Base-by-base conservation (phyloP, 2,113 vertebrate genomes). In the Zosterops borbonicus region DNA sequence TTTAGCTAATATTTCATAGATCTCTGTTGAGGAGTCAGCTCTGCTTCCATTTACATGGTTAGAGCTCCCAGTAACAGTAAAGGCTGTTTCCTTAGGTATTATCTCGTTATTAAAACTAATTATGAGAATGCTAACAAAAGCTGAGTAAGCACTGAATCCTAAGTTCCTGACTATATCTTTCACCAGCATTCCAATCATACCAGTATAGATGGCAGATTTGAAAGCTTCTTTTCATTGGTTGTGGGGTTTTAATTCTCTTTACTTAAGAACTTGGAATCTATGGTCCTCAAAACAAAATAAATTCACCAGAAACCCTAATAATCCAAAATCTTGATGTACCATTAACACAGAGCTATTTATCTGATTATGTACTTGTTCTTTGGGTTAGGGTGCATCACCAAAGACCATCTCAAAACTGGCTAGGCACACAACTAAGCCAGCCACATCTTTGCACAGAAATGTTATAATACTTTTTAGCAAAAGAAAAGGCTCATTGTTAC, bases 21-120 rank as follows among this genome's bases (percentile, higher is more conserved):
- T 67, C 5, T 64, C 21, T 55, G 9, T 77, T 50, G 52, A 86
- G 33, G 31, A 85, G 8, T 4, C 33, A 83, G 33, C 28, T 86
- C 44, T 77, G 33, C 75, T 83, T 83, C 50, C 50, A 69, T 80
- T 74, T 81, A 67, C 29, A 22, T 39, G 27, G 14, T 70, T 83
- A 93, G 71, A 90, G 37, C 24, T 92, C 25, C 19, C 31, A 83
- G 33, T 62, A 60, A 95, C 18, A 39, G 53, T 11, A 53, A 17
- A 83, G 47, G 14, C 42, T 83, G 41, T 33, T 65, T 89, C 29
- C 33, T 62, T 85, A 75, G 21, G 42, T 70, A 58, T 92, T 89
- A 92, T 86, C 42, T 89, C 47, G 67, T 83, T 83, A 86, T 87
- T 95, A 81, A 93, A 96, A 70, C 60, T 81, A 75, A 86, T 86